These are phyloP conservation scores for Pipistrellus pipistrellus DNA, from an alignment of 2,797 vertebrate genomes.

Conservation along the genomic window DNA sequence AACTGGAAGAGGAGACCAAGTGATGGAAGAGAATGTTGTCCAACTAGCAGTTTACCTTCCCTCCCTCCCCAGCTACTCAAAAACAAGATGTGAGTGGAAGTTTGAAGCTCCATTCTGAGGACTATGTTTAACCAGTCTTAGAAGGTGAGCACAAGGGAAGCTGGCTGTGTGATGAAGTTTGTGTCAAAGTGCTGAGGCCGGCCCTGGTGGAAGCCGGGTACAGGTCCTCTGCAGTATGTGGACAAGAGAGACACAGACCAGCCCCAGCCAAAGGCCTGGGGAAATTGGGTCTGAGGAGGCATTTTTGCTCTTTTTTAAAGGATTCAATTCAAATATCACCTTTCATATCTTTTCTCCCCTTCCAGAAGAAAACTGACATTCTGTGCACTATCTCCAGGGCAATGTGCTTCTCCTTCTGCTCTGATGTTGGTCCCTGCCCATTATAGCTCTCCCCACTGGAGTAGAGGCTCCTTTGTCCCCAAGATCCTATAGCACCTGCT, in stretches of 20 bases:
- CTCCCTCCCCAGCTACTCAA: no score
- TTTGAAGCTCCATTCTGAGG: background rate
- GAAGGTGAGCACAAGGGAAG: background rate
- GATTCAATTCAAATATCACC: background rate
- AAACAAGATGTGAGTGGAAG: background rate
- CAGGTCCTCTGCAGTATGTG: accelerated
- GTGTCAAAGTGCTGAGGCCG: accelerated
- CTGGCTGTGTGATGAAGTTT: accelerated
- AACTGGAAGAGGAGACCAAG: background rate
- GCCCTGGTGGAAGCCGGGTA: background rate
- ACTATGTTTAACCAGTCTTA: background rate
- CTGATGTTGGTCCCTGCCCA: background rate
- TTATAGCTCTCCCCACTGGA: background rate
- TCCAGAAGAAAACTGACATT: background rate
- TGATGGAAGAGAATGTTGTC: no score
- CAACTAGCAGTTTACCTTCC: accelerated
- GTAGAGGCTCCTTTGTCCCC: accelerated
- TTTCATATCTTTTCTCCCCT: background rate
- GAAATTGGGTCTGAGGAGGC: background rate
- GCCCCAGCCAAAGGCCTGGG: no score
- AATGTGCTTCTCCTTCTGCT: background rate
- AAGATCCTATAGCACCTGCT: background rate
- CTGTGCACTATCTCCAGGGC: background rate
- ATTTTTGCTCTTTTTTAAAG: background rate
- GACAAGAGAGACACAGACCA: background rate